Evolutionary conservation across 1,140 invertebrate species (phyloP).

Genomic region (Drosophila murphyi): DNA sequence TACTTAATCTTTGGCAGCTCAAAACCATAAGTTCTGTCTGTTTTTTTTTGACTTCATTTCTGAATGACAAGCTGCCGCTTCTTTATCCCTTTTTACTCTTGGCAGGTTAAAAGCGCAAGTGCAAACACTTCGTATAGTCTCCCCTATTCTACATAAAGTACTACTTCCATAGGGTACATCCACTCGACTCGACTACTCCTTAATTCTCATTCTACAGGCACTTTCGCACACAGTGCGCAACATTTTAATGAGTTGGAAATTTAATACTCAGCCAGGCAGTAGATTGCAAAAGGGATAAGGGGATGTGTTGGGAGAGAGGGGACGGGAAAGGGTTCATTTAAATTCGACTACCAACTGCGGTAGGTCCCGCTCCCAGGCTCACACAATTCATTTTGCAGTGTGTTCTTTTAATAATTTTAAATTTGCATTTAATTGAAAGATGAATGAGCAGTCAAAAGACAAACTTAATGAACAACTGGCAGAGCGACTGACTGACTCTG

Average conservation of each 20-base stretch:
- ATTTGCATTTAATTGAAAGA: conserved; percentile 74
- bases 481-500: conserved; percentile 21
- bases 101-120: conserved; percentile 50
- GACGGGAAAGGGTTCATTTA: background rate
- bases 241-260: conserved; percentile 83
- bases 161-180: conserved; percentile 16
- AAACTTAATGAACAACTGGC: conserved; percentile 6
- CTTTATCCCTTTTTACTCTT: background rate
- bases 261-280: conserved; percentile 61
- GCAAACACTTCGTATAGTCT: conserved; percentile 48
- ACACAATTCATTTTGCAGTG: conserved; percentile 70
- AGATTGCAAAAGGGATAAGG: conserved; percentile 45
- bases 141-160: conserved; percentile 10
- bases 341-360: conserved; percentile 54
- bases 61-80: conserved; percentile 61
- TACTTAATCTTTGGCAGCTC: background rate
- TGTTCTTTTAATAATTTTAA: conserved; percentile 64
- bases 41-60: conserved; percentile 60
- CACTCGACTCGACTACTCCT: conserved; percentile 7
- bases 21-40: background rate
- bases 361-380: conserved; percentile 63
- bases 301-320: background rate
- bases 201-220: conserved; percentile 6
- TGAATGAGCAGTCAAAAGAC: conserved; percentile 40
- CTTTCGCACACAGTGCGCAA: conserved; percentile 70